Base-by-base conservation (phyloP, 2,113 vertebrate genomes). In the Athene noctua region DNA sequence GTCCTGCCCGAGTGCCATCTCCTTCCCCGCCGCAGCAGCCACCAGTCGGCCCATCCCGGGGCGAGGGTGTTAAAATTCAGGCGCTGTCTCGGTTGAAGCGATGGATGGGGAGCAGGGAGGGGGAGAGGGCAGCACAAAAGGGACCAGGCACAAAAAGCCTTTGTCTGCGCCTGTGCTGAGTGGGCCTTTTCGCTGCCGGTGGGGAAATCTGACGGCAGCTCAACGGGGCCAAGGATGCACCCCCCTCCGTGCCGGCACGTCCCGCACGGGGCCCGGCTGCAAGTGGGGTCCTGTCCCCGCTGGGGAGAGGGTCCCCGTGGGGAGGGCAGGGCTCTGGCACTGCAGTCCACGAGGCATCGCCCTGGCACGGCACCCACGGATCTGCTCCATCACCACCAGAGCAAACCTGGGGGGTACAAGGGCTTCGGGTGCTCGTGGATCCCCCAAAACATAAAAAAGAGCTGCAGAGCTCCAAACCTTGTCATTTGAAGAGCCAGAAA, bases 141-240 rank as follows among this genome's bases (percentile, higher is more conserved):
- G 87, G 94, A 65, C 66, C 5, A 34, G 84, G 95, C 57, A 96
- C 96, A 96, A 96, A 96, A 94, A 87, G 87, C 94, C 92, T 96
- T 97, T 96, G 96, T 97, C 80, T 15, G 57, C 0, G 66, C 87
- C 90, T n/a, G 65, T 87, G 90, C 94, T 96, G 92, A 96, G 94
- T 77, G 46, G 6, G 91, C 83, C 91, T 92, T 93, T 92, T 89
- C 1, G 58, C 90, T 17, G 92, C 81, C 30, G 26, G 9, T 7
- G 86, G 79, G 83, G 54, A 17, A 71, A 54, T 23, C 15, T 30
- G 84, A 13, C 0, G 1, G 83, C 49, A 54, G 80, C 61, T 68
- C 72, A 25, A 72, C 18, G 0, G 42, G 47, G n/a, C 20, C 6
- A 2, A 2, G 71, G 66, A 47, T 4, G 32, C 5, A 44, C 9